These are phyloP conservation scores for Heliopora coerulea DNA, from an alignment of 92 coral and sea anemone species.

Conservation along the genomic window DNA sequence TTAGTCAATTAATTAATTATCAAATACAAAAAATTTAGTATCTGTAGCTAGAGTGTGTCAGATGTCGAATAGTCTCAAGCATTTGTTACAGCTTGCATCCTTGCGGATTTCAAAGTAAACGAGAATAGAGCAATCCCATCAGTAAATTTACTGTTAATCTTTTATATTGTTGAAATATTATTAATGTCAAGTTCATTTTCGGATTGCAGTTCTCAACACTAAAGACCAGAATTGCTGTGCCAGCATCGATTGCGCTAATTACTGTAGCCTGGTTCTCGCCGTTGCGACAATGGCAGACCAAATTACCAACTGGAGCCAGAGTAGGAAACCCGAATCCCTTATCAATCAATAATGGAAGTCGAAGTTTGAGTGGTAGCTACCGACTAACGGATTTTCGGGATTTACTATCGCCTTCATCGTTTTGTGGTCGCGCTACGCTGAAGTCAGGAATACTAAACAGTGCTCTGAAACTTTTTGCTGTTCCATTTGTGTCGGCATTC, in stretches of 20 bases:
- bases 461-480: conserved; percentile 40
- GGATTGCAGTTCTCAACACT: not conserved
- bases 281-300: not conserved
- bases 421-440: conserved; percentile 1
- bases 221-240: not conserved
- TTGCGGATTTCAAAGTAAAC: too few relatives aligned
- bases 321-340: not conserved
- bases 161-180: too few relatives aligned
- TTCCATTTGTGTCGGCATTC: conserved; percentile 49
- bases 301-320: not conserved
- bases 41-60: too few relatives aligned
- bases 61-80: too few relatives aligned
- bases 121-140: too few relatives aligned
- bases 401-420: not conserved
- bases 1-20: too few relatives aligned
- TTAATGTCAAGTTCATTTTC: too few relatives aligned
- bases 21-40: too few relatives aligned
- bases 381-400: conserved; percentile 34
- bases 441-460: conserved; percentile 46
- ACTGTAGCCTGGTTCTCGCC: conserved; percentile 1
- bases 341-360: not conserved
- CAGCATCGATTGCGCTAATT: not conserved
- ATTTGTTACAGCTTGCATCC: too few relatives aligned
- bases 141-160: too few relatives aligned
- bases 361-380: conserved; percentile 6